phyloP scores from a whole-genome alignment of 2,797 vertebrate species.

The Sebastes goodei region DNA sequence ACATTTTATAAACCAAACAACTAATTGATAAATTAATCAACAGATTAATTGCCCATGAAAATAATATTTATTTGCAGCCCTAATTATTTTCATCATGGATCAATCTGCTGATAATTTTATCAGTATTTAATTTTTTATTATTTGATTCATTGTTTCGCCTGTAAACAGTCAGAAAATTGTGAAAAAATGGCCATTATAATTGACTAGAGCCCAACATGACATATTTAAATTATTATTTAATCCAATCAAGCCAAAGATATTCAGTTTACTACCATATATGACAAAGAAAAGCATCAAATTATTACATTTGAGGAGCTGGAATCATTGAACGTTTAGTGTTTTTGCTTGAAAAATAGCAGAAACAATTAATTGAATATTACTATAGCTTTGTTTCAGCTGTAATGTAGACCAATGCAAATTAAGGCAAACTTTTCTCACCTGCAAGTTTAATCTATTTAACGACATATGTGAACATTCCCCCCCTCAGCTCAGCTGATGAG shows the following conservation, averaged over 20 bases:
- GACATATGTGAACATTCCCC: background rate
- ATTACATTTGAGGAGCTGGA: background rate
- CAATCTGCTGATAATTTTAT: background rate
- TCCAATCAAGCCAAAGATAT: background rate
- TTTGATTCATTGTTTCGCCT: background rate
- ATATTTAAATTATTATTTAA: background rate
- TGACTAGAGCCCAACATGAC: background rate
- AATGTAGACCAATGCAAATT: background rate
- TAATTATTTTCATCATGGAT: too few relatives aligned
- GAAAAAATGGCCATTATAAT: background rate
- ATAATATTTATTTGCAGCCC: too few relatives aligned
- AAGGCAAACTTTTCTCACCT: background rate
- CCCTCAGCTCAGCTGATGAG: constrained; percentile 95
- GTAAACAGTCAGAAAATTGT: background rate
- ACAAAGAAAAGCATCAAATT: background rate
- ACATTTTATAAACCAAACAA: too few relatives aligned
- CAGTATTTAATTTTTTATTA: background rate
- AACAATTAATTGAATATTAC: background rate
- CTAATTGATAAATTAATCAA: too few relatives aligned
- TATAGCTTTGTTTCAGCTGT: background rate
- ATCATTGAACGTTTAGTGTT: background rate
- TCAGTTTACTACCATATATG: background rate
- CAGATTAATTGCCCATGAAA: too few relatives aligned
- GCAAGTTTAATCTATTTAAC: background rate
- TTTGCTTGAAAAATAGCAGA: background rate